Evolutionary conservation across 2,888 invertebrate genomes (phyloP).

Genomic region (Orthosia incerta): DNA sequence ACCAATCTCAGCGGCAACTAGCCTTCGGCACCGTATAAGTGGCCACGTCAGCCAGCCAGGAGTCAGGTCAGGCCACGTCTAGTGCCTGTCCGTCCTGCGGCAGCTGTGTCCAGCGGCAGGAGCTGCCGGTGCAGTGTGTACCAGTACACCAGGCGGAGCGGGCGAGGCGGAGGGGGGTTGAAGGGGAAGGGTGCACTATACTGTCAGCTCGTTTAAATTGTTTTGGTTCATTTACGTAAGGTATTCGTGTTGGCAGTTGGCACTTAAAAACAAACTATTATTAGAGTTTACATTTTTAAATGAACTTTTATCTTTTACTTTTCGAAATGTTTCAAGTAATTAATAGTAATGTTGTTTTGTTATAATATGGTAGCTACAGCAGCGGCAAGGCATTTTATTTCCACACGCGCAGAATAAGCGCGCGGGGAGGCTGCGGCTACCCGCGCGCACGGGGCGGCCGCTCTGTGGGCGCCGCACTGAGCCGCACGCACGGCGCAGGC

Average conservation of each 20-base stretch:
- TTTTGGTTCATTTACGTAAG: slow-evolving; percentile 18
- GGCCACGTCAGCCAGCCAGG: no score
- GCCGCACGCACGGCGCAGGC: no score
- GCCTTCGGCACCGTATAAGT: neutral
- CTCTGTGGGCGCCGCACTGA: no score
- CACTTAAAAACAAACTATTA: slow-evolving; percentile 41
- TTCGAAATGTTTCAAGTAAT: neutral
- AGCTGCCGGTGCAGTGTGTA: no score
- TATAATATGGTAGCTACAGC: neutral
- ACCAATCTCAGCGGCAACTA: neutral
- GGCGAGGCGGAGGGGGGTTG: neutral
- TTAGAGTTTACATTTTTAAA: slow-evolving; percentile 35
- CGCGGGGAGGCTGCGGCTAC: no score
- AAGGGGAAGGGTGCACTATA: neutral
- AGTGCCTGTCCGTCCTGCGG: no score
- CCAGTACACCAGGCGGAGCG: no score
- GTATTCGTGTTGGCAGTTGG: slow-evolving; percentile 37
- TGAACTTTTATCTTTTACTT: no score
- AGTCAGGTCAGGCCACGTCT: no score
- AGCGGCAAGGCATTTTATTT: neutral
- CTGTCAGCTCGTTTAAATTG: slow-evolving; percentile 1
- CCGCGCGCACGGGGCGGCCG: no score
- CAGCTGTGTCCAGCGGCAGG: no score
- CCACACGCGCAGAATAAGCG: no score
- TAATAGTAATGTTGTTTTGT: neutral